Evolutionary conservation across 2,113 vertebrate genomes (phyloP).

Genomic region (Bufo gargarizans): DNA sequence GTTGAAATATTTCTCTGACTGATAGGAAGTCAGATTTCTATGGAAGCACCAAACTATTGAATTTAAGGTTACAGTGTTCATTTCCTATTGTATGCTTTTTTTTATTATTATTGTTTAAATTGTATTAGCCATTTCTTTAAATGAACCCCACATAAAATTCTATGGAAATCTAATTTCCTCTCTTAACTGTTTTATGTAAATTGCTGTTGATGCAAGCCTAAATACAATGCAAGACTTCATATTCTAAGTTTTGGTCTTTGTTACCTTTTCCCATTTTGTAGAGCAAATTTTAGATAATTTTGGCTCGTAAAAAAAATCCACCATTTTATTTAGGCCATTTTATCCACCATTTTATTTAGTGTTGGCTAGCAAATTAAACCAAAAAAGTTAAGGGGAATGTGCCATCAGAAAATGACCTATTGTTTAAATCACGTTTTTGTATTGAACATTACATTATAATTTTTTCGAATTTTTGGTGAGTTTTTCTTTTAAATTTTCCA

Average conservation of each 20-base stretch:
- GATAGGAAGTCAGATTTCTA: conserved; percentile 55
- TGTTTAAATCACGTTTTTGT: too few species aligned
- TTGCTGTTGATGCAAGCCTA: conserved; percentile 21
- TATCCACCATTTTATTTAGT: not conserved
- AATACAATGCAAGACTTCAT: not conserved
- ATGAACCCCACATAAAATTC: conserved; percentile 32
- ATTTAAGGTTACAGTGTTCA: conserved; percentile 50
- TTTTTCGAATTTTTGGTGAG: too few species aligned
- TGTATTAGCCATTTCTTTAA: conserved; percentile 50
- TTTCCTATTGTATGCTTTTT: conserved; percentile 6
- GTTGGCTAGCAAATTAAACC: not conserved
- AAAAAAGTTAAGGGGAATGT: not conserved
- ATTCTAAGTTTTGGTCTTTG: not conserved
- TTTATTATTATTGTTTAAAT: conserved; percentile 52
- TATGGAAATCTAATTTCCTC: conserved; percentile 31
- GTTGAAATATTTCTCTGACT: conserved; percentile 59
- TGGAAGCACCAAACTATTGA: conserved; percentile 36
- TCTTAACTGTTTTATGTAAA: conserved; percentile 36
- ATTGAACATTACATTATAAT: too few species aligned
- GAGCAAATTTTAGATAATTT: not conserved
- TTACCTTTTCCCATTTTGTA: not conserved
- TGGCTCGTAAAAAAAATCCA: not conserved
- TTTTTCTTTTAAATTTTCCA: too few species aligned
- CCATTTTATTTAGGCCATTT: not conserved
- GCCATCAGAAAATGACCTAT: too few species aligned